phyloP scores from a whole-genome alignment of 2,888 invertebrate species.

The Pristionchus japonicus region DNA sequence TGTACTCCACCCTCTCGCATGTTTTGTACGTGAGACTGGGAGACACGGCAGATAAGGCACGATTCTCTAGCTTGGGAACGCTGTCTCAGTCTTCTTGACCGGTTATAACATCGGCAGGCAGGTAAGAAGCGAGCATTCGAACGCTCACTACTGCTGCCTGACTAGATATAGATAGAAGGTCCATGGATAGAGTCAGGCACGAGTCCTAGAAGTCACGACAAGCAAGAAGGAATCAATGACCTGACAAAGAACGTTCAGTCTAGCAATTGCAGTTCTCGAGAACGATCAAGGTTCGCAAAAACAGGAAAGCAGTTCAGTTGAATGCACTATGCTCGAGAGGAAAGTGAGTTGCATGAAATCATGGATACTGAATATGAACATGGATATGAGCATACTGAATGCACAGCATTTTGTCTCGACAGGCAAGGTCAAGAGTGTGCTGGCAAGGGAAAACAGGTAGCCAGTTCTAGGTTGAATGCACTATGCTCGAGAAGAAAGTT shows the following conservation, averaged over 20 bases:
- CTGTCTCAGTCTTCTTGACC: background rate
- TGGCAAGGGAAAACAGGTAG: background rate
- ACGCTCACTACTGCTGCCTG: background rate
- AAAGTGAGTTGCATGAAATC: no score
- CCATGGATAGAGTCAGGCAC: background rate
- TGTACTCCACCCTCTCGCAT: conserved; percentile 9
- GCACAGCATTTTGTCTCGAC: no score
- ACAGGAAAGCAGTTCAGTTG: background rate
- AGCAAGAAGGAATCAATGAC: background rate
- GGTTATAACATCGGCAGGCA: background rate
- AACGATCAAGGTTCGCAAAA: background rate
- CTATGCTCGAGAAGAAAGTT: no score
- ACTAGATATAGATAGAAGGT: background rate
- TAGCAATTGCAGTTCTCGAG: background rate
- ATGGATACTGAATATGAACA: no score
- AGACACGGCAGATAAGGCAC: background rate
- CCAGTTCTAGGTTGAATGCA: background rate
- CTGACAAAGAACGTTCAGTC: background rate
- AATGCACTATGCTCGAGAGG: background rate
- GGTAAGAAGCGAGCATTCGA: background rate
- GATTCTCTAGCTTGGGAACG: background rate
- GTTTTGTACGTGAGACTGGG: conserved; percentile 23
- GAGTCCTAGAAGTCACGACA: background rate
- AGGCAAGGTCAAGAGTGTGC: no score
- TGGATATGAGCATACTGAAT: no score